phyloP scores from a whole-genome alignment of 2,113 vertebrate species.

The Bos indicus region DNA sequence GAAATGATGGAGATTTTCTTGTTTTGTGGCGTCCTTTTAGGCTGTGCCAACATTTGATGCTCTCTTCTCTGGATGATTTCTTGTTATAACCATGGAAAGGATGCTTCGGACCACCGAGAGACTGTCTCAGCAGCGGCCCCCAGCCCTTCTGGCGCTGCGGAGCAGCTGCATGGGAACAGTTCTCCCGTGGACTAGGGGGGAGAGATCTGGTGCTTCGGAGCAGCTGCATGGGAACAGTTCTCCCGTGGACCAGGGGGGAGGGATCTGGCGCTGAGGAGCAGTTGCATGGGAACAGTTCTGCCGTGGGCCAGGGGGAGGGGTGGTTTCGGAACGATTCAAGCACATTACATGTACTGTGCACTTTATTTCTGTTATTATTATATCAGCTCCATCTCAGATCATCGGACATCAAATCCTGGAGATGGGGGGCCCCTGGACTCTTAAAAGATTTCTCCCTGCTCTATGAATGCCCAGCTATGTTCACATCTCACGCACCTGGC shows the following conservation, averaged over 20 bases:
- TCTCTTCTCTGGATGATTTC: background rate
- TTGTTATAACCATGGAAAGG: constrained; percentile 18
- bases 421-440: background rate
- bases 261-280: background rate
- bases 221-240: background rate
- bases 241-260: background rate
- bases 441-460: background rate
- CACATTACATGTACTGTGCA: background rate
- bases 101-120: background rate
- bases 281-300: background rate
- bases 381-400: background rate
- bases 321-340: background rate
- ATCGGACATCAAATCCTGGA: background rate
- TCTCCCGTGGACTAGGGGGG: background rate
- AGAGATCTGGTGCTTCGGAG: background rate
- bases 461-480: background rate
- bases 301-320: background rate
- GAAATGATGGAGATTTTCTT: background rate
- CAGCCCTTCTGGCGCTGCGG: background rate
- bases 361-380: background rate
- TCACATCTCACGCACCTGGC: background rate
- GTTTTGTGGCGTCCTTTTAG: background rate
- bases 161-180: background rate
- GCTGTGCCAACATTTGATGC: background rate
- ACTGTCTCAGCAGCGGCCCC: background rate